Base-by-base conservation (phyloP, 2,797 vertebrate genomes). In the Momotus momota region DNA sequence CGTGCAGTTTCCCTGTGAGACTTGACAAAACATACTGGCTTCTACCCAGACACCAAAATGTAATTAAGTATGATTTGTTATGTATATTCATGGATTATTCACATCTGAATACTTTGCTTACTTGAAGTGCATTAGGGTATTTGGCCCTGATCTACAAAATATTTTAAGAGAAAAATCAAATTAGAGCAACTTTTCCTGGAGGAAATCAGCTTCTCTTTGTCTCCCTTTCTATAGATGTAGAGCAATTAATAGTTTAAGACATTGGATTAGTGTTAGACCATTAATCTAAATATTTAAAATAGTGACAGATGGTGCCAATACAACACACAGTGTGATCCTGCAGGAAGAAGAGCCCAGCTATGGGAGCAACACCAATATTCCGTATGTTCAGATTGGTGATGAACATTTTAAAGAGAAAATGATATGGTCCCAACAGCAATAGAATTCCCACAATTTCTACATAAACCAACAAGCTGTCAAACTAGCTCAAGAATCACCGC, bases 271-370 rank as follows among this genome's bases (percentile, higher is more conserved):
- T 81, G 57, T 82, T 93, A 95, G 92, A 79, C 19, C 91, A 86
- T 96, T 96, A 97, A 96, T 92, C 65, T 93, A 94, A 95, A 96
- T 92, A 94, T 95, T 96, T 93, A 96, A 97, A 96, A 95, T 96
- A 94, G 51, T 64, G 90, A 85, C 93, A 95, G 90, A 96, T 91
- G 94, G 94, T 66, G 45, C 67, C 62, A 80, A 60, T 61, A 82
- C 51, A 74, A 71, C 33, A 73, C 51, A 62, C 64, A 70, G 54
- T 31, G 79, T 81, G 57, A 84, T 74, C 51, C 80, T 74, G 22
- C 14, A 84, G 25, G 71, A 93, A 90, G 62, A 51, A 86, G 23
- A 88, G 60, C 31, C 31, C 74, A 49, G 43, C 62, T 57, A 91
- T 41, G 74, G 80, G 23, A 96, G 57, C 41, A 92, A 81, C 29